These are phyloP conservation scores for Drosophila emarginata DNA, from an alignment of 2,888 invertebrate genomes.

Conservation along the genomic window DNA sequence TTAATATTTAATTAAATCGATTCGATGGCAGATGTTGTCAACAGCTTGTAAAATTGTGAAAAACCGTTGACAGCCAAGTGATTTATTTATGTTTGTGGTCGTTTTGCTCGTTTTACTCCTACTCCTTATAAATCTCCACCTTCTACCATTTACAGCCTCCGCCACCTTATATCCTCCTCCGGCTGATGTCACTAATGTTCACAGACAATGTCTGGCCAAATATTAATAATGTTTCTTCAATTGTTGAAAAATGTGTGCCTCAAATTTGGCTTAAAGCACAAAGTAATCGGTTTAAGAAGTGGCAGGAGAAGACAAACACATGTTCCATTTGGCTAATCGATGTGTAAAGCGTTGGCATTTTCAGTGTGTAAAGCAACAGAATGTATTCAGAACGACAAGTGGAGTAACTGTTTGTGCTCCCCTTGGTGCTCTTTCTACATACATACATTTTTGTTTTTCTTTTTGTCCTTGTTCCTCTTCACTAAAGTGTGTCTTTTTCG, in stretches of 20 bases:
- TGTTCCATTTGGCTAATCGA: conserved; percentile 36
- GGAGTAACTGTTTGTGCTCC: not conserved
- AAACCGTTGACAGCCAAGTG: conserved; percentile 59
- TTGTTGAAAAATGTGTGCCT: not conserved
- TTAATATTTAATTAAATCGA: conserved; percentile 74
- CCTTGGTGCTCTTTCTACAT: too few species aligned
- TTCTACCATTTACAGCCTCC: not conserved
- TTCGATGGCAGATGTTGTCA: conserved; percentile 45
- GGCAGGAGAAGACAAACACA: conserved; percentile 26
- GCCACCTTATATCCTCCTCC: too few species aligned
- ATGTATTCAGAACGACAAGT: conserved; percentile 12
- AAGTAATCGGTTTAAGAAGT: not conserved
- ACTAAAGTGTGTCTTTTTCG: conserved; percentile 1
- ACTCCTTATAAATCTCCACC: not conserved
- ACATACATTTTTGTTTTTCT: too few species aligned
- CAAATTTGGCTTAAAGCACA: conserved; percentile 15
- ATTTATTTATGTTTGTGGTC: conserved; percentile 67
- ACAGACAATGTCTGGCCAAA: conserved; percentile 9
- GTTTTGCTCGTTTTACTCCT: not conserved
- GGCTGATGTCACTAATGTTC: too few species aligned
- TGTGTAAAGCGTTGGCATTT: conserved; percentile 30
- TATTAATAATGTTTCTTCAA: conserved; percentile 53
- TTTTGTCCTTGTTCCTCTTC: too few species aligned
- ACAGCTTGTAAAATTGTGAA: conserved; percentile 67
- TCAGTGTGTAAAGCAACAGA: conserved; percentile 1